Evolutionary conservation across 2,113 vertebrate species (phyloP).

Genomic region (Platysternon megacephalum): DNA sequence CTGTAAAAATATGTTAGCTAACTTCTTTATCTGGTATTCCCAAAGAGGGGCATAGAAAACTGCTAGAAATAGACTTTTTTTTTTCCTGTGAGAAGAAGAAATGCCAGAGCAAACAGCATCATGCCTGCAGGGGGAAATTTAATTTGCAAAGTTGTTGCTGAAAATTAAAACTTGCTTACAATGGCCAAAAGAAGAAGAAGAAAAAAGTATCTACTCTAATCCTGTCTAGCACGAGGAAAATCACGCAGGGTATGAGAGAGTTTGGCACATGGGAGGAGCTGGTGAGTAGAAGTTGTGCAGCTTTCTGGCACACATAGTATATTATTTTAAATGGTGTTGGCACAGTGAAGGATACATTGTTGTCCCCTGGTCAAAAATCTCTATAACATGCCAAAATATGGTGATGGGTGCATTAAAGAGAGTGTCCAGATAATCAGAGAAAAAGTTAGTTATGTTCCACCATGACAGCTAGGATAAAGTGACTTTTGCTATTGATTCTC

Average conservation of each 20-base stretch:
- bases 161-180: background rate
- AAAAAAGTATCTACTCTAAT: background rate
- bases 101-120: background rate
- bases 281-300: background rate
- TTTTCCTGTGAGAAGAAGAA: background rate
- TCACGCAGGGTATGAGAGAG: background rate
- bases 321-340: background rate
- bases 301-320: background rate
- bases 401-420: background rate
- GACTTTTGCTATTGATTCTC: background rate
- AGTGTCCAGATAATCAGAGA: background rate
- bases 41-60: background rate
- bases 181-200: background rate
- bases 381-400: fast-evolving
- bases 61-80: fast-evolving
- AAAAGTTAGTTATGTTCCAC: background rate
- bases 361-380: background rate
- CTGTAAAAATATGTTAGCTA: background rate
- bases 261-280: background rate
- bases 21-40: background rate
- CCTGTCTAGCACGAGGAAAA: background rate
- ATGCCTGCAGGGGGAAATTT: background rate
- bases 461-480: background rate
- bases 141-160: background rate
- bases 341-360: background rate